Base-by-base conservation (phyloP, 2,888 invertebrate genomes). In the Dascillus cervinus region DNA sequence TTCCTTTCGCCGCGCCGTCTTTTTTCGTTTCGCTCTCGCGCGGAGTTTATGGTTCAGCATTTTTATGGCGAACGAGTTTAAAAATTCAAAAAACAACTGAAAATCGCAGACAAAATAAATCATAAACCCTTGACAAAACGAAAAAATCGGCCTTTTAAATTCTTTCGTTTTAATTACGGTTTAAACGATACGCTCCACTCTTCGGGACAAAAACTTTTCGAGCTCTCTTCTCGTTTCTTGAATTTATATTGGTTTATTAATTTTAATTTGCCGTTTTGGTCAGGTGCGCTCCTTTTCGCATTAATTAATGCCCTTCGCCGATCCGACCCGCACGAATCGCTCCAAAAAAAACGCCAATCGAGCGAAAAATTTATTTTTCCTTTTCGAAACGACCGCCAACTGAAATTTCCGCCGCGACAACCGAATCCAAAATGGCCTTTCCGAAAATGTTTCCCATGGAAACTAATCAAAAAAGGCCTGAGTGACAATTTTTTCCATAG, bases 221-320 rank as follows among this genome's bases (percentile, higher is more conserved):
- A 38, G 39, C 34, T 36, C n/a, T n/a, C 39, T 35, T 39, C 44
- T 45, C 39, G 42, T 46, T 46, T 46, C 45, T 42, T 46, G 63
- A 60, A 63, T 63, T 62, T 62, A 63, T 63, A 63, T 63, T 53
- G 63, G 63, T 61, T 62, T 63, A 63, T 63, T 63, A 63, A 62
- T 62, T 62, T 62, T 59, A 60, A 60, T 62, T 60, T 62, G 44
- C 44, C 39, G 29, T 39, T 37, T 39, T 37, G n/a, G 39, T 38
- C 40, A 35, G 43, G 19, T 34, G 29, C 38, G 23, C 13, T 24
- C 11, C 23, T 30, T 30, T 22, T 12, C 19, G 22, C 24, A 30
- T 34, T 30, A 34, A 34, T 34, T 34, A 22, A 22, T 22, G n/a
- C n/a, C n/a, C n/a, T n/a, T n/a, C n/a, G n/a, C n/a, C n/a, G n/a